These are phyloP conservation scores for Laupala kohalensis DNA, from an alignment of 1,140 invertebrate species.

Conservation along the genomic window DNA sequence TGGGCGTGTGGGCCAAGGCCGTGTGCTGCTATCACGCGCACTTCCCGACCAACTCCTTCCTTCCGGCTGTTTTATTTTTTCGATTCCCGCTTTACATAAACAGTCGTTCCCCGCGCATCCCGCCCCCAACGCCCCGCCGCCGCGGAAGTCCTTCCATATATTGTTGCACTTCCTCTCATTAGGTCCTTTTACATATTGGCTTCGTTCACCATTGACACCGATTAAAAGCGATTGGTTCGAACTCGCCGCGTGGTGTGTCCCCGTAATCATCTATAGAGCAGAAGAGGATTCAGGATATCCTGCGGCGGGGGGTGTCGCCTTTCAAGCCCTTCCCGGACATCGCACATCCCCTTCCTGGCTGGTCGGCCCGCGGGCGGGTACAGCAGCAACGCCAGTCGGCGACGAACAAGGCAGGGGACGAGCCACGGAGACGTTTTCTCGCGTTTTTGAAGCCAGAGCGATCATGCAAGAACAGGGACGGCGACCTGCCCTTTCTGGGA, in stretches of 20 bases:
- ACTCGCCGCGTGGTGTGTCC: background rate
- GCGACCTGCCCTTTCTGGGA: no score
- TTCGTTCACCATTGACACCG: constrained; percentile 9
- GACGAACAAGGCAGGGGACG: no score
- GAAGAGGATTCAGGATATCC: constrained; percentile 18
- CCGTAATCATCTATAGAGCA: background rate
- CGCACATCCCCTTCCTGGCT: constrained; percentile 17
- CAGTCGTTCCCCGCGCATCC: background rate
- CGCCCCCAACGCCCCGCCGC: background rate
- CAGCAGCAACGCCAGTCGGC: no score
- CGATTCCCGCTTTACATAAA: background rate
- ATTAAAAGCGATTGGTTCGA: constrained; percentile 11
- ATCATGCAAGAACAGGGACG: no score
- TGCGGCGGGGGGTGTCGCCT: constrained; percentile 12
- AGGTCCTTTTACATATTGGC: constrained; percentile 5
- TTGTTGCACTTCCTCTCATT: constrained; percentile 13
- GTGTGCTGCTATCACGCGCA: background rate
- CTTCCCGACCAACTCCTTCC: background rate
- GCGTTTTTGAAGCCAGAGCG: no score
- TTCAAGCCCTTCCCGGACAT: constrained; percentile 16
- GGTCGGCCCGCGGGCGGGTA: no score
- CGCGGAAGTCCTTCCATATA: constrained; percentile 7
- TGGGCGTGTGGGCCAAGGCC: no score
- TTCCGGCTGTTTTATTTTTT: background rate
- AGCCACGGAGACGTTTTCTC: no score